Evolutionary conservation across 2,888 invertebrate species (phyloP).

Genomic region (Heliconius sara): DNA sequence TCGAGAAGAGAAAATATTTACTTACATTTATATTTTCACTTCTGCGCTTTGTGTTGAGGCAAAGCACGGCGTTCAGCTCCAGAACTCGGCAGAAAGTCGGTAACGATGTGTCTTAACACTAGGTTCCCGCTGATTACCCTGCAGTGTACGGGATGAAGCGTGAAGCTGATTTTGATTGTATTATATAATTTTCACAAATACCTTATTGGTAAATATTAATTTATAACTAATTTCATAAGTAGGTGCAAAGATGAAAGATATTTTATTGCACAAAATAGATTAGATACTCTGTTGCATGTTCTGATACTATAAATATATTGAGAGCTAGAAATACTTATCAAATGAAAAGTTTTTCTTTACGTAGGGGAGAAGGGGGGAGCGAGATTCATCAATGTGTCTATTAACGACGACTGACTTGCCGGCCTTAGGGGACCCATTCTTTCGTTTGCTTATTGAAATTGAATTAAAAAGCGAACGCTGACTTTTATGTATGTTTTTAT

Average conservation of each 20-base stretch:
- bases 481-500: constrained; percentile 13
- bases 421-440: constrained; percentile 67
- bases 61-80: neutral
- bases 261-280: too few relatives aligned
- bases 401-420: constrained; percentile 56
- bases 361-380: constrained; percentile 47
- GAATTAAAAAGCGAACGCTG: constrained; percentile 60
- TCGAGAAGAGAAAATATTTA: too few relatives aligned
- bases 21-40: too few relatives aligned
- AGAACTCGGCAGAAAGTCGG: too few relatives aligned
- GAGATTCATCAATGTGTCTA: constrained; percentile 78
- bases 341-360: constrained; percentile 44
- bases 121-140: neutral
- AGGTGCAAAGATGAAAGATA: too few relatives aligned
- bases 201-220: too few relatives aligned
- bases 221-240: too few relatives aligned
- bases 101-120: neutral
- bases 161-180: neutral
- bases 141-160: neutral
- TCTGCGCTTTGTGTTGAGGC: too few relatives aligned
- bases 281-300: too few relatives aligned
- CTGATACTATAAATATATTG: too few relatives aligned
- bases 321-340: constrained; percentile 24
- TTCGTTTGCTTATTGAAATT: constrained; percentile 67
- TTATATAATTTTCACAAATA: neutral